Conservation (phyloP, 2,113 vertebrate species). For the Orthonyx spaldingii region DNA sequence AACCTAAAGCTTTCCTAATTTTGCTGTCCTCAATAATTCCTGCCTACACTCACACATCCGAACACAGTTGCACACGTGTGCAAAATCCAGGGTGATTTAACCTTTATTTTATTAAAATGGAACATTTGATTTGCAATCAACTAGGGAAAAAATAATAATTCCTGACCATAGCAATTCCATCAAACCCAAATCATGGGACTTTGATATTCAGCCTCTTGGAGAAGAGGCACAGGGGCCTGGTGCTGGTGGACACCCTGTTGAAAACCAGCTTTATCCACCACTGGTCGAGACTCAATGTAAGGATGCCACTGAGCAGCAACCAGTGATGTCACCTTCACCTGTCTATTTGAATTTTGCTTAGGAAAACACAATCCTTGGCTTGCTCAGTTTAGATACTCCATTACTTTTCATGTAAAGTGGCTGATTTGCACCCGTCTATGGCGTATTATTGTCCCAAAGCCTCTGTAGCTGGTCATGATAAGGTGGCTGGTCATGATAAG, state of each 20-base stretch:
- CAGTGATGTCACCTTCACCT: not conserved
- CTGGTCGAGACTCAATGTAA: not conserved
- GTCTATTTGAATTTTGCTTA: not conserved
- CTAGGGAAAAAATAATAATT: not conserved
- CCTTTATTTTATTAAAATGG: not conserved
- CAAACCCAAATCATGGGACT: not conserved
- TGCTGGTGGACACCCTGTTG: not conserved
- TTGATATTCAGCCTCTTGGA: not conserved
- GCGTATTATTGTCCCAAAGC: not conserved
- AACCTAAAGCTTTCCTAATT: conserved; percentile 21
- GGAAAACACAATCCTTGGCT: not conserved
- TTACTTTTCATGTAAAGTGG: not conserved
- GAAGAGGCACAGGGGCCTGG: not conserved
- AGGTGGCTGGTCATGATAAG: not conserved
- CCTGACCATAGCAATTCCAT: not conserved
- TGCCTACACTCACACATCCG: not conserved
- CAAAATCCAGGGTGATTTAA: not conserved
- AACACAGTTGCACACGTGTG: not conserved
- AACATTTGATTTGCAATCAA: not conserved
- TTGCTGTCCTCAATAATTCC: conserved; percentile 3
- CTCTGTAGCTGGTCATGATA: not conserved
- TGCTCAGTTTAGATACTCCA: not conserved
- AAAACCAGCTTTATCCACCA: not conserved
- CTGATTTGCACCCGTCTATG: not conserved
- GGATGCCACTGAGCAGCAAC: not conserved